Percentiles rank a stretch among this genome's conserved stretches.
phyloP scores from a whole-genome alignment of 1,140 invertebrate species.

The Agraylea sexmaculata region DNA sequence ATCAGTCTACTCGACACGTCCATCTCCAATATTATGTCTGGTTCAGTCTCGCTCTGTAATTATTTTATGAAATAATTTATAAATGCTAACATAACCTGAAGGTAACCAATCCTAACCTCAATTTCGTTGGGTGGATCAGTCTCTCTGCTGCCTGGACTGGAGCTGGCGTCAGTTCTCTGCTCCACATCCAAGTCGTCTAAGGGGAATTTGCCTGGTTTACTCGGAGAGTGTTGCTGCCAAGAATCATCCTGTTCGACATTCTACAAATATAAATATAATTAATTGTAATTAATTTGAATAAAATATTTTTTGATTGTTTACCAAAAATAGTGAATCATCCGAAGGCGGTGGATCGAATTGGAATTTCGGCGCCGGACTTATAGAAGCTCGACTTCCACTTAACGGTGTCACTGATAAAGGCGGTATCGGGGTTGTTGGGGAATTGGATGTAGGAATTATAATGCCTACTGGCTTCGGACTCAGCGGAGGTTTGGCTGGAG shows the following conservation, averaged over 20 bases:
- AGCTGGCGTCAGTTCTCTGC: constrained; percentile 28
- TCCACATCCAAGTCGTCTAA: constrained; percentile 33
- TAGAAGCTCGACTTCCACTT: constrained; percentile 8
- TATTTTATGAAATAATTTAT: neutral
- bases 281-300: neutral
- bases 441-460: constrained; percentile 7
- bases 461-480: constrained; percentile 13
- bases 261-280: constrained; percentile 6
- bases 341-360: constrained; percentile 17
- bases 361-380: constrained; percentile 17
- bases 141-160: constrained; percentile 28
- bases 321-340: constrained; percentile 12
- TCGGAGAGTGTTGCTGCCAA: constrained; percentile 12
- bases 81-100: neutral
- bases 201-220: constrained; percentile 36
- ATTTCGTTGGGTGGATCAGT: constrained; percentile 11
- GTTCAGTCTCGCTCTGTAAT: constrained; percentile 31
- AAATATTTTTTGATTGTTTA: constrained; percentile 1
- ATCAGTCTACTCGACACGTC: constrained; percentile 70
- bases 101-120: constrained; percentile 8
- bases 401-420: constrained; percentile 21
- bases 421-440: constrained; percentile 31
- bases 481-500: constrained; percentile 17
- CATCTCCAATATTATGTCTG: constrained; percentile 45
- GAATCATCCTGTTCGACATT: constrained; percentile 16